Conservation (phyloP, 2,888 invertebrate species). For the Ichneumoninae sp. region DNA sequence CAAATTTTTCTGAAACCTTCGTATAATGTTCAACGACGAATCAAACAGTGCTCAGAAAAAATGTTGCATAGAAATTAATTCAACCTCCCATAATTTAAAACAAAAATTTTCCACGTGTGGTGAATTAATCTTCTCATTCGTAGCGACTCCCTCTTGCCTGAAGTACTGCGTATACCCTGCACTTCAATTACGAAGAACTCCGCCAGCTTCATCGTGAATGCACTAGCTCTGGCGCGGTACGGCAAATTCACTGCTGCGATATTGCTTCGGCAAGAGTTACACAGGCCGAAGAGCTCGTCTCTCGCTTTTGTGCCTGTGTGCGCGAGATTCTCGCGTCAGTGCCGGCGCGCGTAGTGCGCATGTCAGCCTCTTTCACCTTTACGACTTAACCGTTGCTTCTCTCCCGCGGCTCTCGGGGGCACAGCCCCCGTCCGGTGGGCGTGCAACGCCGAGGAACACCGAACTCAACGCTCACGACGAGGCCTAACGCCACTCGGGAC, state of each 20-base stretch:
- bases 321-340: constrained; percentile 27
- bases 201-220: constrained; percentile 4
- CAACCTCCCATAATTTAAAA: background rate
- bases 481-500: constrained; percentile 67
- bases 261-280: constrained; percentile 22
- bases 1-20: background rate
- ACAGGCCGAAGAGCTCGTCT: constrained; percentile 25
- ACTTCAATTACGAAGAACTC: constrained; percentile 10
- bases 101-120: background rate
- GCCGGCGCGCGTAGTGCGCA: constrained; percentile 4
- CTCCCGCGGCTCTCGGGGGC: constrained; percentile 53
- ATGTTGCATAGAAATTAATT: background rate
- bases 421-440: constrained; percentile 39
- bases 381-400: constrained; percentile 54
- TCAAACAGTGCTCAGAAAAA: background rate
- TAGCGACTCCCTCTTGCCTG: background rate
- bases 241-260: background rate
- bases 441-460: constrained; percentile 39
- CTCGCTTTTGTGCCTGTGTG: constrained; percentile 2
- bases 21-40: background rate
- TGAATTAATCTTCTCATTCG: background rate
- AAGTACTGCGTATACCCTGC: background rate
- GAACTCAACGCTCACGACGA: constrained; percentile 59
- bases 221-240: background rate
- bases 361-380: constrained; percentile 42